Evolutionary conservation across 2,113 vertebrate species (phyloP).

Genomic region (Pelvicachromis taeniatus): DNA sequence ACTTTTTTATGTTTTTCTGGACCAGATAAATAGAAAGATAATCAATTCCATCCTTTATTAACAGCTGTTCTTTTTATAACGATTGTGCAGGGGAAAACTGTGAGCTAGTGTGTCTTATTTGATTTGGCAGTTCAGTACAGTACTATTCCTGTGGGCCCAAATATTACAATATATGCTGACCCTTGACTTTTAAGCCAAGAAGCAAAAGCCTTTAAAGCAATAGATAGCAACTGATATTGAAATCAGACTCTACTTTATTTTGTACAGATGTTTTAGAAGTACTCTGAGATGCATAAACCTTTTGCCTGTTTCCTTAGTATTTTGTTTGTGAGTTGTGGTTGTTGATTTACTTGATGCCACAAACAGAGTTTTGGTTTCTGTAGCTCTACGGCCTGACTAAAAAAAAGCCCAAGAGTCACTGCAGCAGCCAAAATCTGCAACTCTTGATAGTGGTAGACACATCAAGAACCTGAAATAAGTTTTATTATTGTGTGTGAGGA

Average conservation of each 20-base stretch:
- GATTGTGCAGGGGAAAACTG: background rate
- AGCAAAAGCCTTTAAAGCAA: background rate
- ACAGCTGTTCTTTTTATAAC: background rate
- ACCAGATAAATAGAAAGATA: background rate
- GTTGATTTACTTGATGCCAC: background rate
- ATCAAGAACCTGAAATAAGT: slow-evolving; percentile 9
- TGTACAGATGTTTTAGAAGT: background rate
- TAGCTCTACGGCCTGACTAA: background rate
- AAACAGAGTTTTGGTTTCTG: slow-evolving; percentile 27
- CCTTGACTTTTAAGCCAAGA: background rate
- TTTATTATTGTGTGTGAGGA: background rate
- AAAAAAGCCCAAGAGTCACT: background rate
- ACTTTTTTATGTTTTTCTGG: background rate
- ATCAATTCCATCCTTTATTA: background rate
- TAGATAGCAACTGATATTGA: background rate
- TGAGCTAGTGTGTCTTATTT: background rate
- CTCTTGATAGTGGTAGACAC: background rate
- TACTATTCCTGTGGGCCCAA: background rate
- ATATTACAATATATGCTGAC: background rate
- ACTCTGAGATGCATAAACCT: background rate
- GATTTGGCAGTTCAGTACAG: background rate
- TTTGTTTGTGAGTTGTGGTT: slow-evolving; percentile 18
- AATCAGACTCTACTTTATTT: background rate
- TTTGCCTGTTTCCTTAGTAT: background rate
- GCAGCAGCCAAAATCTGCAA: slow-evolving; percentile 10